Percentiles rank a stretch among this genome's conserved stretches.
Evolutionary conservation across 2,888 invertebrate species (phyloP).

Genomic region (Aethes cnicana): DNA sequence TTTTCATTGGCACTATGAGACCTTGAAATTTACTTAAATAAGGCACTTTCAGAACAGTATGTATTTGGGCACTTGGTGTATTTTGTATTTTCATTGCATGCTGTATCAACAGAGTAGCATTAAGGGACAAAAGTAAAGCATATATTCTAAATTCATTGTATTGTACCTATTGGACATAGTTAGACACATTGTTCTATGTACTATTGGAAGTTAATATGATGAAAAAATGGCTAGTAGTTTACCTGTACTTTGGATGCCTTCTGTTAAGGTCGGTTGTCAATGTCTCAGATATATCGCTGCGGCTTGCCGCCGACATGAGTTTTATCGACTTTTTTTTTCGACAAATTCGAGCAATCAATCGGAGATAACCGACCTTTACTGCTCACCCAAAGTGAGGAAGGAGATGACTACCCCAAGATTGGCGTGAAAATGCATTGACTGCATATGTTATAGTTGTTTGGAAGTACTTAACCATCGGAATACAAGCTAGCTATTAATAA

Average conservation of each 20-base stretch:
- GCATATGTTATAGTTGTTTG: conserved; percentile 23
- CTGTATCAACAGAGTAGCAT: conserved; percentile 23
- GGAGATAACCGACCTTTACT: too few species aligned
- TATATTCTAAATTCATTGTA: conserved; percentile 77
- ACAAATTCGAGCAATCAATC: too few species aligned
- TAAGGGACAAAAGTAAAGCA: conserved; percentile 63
- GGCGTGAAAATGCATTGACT: too few species aligned
- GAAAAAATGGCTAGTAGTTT: conserved; percentile 18
- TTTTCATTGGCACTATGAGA: conserved; percentile 37
- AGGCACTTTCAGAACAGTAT: conserved; percentile 39
- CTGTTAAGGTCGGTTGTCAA: too few species aligned
- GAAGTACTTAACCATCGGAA: conserved; percentile 20
- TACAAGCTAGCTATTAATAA: conserved; percentile 50
- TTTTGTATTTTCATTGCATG: conserved; percentile 34
- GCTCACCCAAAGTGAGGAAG: too few species aligned
- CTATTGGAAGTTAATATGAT: conserved; percentile 15
- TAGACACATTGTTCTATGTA: conserved; percentile 20
- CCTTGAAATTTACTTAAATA: conserved; percentile 38
- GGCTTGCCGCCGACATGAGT: too few species aligned
- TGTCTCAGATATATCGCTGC: not conserved
- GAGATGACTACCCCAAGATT: too few species aligned
- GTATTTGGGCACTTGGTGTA: conserved; percentile 33
- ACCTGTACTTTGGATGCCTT: too few species aligned
- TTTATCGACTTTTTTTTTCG: too few species aligned
- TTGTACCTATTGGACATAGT: conserved; percentile 53